phyloP scores from a whole-genome alignment of 2,888 invertebrate species.

The Poecilobothrus nobilitatus region DNA sequence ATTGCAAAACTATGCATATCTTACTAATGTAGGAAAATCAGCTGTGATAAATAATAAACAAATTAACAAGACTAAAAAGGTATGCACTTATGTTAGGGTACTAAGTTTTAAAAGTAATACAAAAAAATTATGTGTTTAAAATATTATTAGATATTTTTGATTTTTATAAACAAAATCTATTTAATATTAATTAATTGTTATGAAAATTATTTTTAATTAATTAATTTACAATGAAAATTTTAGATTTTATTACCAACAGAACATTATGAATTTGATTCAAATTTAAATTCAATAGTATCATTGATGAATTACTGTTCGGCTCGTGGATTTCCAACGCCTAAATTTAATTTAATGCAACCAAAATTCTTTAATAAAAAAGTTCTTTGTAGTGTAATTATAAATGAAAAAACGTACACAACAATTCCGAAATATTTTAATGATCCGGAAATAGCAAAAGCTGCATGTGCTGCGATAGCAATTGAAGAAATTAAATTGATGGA shows the following conservation, averaged over 20 bases:
- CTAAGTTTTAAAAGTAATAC: no score
- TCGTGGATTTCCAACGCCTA: slow-evolving; percentile 29
- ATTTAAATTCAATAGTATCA: slow-evolving; percentile 30
- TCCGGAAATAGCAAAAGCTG: slow-evolving; percentile 31
- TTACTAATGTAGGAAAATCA: not conserved
- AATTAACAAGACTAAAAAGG: slow-evolving; percentile 19
- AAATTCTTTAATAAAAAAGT: slow-evolving; percentile 27
- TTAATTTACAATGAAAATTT: not conserved
- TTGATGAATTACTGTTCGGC: slow-evolving; percentile 34
- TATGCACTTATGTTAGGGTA: not conserved
- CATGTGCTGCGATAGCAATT: slow-evolving; percentile 35
- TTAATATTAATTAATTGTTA: no score
- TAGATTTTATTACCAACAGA: not conserved
- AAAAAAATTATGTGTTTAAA: slow-evolving; percentile 12
- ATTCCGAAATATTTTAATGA: slow-evolving; percentile 37
- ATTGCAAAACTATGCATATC: slow-evolving; percentile 11
- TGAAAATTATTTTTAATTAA: not conserved
- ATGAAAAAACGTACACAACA: slow-evolving; percentile 32
- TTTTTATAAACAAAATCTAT: no score
- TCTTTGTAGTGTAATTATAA: slow-evolving; percentile 36
- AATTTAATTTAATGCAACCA: slow-evolving; percentile 29
- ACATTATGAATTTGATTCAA: slow-evolving; percentile 24
- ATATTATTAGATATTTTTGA: not conserved
- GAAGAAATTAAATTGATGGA: slow-evolving; percentile 31
- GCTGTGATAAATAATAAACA: slow-evolving; percentile 24